phyloP scores from a whole-genome alignment of 2,113 vertebrate species.

The Psettodes erumei region DNA sequence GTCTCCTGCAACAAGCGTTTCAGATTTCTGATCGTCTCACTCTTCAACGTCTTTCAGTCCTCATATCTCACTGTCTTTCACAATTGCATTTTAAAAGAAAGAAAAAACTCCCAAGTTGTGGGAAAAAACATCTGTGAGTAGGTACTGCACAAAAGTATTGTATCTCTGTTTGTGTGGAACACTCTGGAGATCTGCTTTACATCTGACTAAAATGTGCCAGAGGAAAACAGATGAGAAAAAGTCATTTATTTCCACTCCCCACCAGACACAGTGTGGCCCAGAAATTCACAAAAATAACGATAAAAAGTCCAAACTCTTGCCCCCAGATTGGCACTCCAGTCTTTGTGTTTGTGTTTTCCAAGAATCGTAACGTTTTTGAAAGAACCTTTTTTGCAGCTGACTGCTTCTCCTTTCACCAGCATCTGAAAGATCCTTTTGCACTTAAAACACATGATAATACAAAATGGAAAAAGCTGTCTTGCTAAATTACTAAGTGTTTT shows the following conservation, averaged over 20 bases:
- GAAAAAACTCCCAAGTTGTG: constrained; percentile 14
- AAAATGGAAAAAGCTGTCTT: not conserved
- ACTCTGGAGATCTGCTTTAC: constrained; percentile 7
- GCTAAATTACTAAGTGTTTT: constrained; percentile 9
- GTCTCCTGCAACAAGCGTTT: constrained; percentile 55
- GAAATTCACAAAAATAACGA: constrained; percentile 11
- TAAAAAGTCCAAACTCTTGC: constrained; percentile 12
- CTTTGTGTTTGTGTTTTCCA: constrained; percentile 18
- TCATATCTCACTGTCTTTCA: constrained; percentile 8
- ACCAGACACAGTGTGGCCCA: constrained; percentile 3
- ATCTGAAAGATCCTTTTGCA: constrained; percentile 16
- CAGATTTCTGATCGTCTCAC: constrained; percentile 51
- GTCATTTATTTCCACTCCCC: constrained; percentile 2
- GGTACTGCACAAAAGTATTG: not conserved
- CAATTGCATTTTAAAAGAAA: not conserved
- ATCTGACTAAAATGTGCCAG: constrained; percentile 13
- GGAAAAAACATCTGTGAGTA: not conserved
- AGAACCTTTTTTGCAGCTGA: constrained; percentile 3
- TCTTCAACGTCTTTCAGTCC: constrained; percentile 30
- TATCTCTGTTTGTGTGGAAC: not conserved
- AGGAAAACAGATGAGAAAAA: constrained; percentile 13
- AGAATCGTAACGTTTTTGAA: constrained; percentile 29
- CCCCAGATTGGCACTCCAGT: not conserved
- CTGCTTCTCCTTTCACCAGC: constrained; percentile 4
- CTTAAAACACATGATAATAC: constrained; percentile 13